phyloP scores from a whole-genome alignment of 1,140 invertebrate genomes.

The Tetramorium parvispinum region DNA sequence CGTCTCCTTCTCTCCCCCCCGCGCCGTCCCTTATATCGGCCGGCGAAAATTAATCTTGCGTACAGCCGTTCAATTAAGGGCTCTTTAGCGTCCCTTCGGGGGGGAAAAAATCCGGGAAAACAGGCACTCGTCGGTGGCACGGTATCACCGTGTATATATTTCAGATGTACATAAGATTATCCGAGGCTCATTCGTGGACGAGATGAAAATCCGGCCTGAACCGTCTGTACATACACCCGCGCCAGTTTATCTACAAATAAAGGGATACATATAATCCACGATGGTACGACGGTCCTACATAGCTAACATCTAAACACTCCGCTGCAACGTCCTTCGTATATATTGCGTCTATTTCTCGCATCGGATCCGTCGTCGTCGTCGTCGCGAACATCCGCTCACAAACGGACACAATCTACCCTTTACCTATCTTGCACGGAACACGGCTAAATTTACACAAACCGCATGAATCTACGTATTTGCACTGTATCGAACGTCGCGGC shows the following conservation, averaged over 20 bases:
- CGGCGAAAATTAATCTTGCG: slow-evolving; percentile 12
- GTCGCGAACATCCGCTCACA: background rate
- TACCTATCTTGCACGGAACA: background rate
- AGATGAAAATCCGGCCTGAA: slow-evolving; percentile 49
- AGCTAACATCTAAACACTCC: slow-evolving; percentile 50
- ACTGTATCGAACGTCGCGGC: background rate
- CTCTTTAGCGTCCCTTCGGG: background rate
- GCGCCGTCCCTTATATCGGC: background rate
- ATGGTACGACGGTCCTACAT: slow-evolving; percentile 23
- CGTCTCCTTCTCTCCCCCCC: background rate
- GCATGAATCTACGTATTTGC: background rate
- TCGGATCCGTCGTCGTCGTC: slow-evolving; percentile 26
- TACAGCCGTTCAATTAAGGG: slow-evolving; percentile 11
- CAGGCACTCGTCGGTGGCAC: background rate
- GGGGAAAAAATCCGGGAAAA: background rate
- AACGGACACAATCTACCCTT: slow-evolving; percentile 30
- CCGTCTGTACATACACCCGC: slow-evolving; percentile 21
- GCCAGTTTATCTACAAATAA: slow-evolving; percentile 53
- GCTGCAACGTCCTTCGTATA: background rate
- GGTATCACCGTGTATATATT: background rate
- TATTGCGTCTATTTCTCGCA: slow-evolving; percentile 59
- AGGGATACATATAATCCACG: slow-evolving; percentile 52
- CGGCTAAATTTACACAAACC: slow-evolving; percentile 30
- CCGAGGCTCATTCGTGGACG: slow-evolving; percentile 43
- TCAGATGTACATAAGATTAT: slow-evolving; percentile 50